Conservation (phyloP, 1,140 invertebrate genomes). For the Cherax quadricarinatus region DNA sequence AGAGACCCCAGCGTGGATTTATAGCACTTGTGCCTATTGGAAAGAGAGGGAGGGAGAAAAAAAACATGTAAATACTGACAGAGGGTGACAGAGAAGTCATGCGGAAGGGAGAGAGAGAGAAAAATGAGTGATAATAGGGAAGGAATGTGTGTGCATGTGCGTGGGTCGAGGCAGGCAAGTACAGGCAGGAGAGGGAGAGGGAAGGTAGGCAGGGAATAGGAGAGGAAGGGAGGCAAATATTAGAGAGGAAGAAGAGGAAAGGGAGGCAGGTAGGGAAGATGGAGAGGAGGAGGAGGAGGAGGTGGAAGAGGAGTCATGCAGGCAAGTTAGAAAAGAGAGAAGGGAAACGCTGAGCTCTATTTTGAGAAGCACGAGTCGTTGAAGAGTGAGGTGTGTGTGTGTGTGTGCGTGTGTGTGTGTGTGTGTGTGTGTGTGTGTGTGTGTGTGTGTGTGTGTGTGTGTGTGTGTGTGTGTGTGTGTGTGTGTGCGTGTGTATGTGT, state of each 20-base stretch:
- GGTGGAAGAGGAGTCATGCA: neutral
- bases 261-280: neutral
- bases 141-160: neutral
- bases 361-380: no score
- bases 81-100: neutral
- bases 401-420: no score
- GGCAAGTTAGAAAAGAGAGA: neutral
- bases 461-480: no score
- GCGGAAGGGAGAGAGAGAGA: conserved; percentile 12
- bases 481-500: no score
- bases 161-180: neutral
- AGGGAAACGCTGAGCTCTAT: no score
- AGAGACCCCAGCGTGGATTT: no score
- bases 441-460: no score
- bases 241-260: neutral
- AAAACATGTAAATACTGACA: neutral
- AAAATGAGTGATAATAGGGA: neutral
- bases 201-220: conserved; percentile 1
- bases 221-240: no score
- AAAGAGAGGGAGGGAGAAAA: neutral
- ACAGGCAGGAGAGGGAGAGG: neutral
- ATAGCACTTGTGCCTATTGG: no score
- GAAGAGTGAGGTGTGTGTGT: no score
- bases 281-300: neutral
- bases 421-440: no score